Percentiles rank a stretch among this genome's conserved stretches.
phyloP scores from a whole-genome alignment of 1,140 invertebrate species.

The Anadara kagoshimensis region DNA sequence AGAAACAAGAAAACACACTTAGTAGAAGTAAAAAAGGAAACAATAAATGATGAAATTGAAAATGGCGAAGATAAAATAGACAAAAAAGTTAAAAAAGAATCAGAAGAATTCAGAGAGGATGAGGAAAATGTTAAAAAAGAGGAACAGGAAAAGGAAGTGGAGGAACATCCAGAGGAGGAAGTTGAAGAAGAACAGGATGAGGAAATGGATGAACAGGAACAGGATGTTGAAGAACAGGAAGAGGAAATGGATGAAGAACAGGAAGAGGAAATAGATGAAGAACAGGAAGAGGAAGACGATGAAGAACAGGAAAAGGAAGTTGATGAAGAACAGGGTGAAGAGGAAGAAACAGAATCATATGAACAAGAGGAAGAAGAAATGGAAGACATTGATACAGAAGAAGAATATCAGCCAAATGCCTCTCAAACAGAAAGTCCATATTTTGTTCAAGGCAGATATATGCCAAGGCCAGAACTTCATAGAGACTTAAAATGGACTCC shows the following conservation, averaged over 20 bases:
- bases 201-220: background rate
- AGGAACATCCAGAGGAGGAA: too few species aligned
- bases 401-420: slow-evolving; percentile 30
- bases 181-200: background rate
- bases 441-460: slow-evolving; percentile 44
- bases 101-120: background rate
- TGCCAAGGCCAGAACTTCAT: slow-evolving; percentile 53
- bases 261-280: background rate
- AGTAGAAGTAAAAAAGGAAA: background rate
- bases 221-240: background rate
- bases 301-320: background rate
- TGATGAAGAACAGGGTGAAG: background rate
- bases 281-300: background rate
- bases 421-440: slow-evolving; percentile 41
- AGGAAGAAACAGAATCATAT: background rate
- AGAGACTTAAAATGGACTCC: slow-evolving; percentile 73
- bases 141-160: background rate
- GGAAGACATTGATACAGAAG: slow-evolving; percentile 18
- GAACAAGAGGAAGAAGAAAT: background rate
- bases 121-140: background rate
- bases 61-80: background rate
- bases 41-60: background rate
- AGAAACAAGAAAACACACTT: background rate
- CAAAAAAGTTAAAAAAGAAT: background rate
- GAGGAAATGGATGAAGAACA: background rate